phyloP scores from a whole-genome alignment of 2,113 vertebrate genomes.

The Nothoprocta perdicaria region DNA sequence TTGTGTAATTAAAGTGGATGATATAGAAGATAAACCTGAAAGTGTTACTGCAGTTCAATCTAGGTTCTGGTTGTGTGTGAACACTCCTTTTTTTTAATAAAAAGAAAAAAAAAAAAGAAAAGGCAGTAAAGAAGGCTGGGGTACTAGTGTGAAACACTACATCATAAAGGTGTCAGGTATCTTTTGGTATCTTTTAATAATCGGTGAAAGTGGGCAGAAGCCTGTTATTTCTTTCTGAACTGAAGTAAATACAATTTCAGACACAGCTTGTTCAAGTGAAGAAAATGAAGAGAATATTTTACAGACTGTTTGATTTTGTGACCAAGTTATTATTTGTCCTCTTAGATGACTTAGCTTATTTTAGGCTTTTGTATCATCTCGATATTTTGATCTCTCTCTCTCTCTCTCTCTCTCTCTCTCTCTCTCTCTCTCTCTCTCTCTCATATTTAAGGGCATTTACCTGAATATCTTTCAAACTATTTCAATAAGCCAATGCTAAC shows the following conservation, averaged over 20 bases:
- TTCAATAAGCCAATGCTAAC: neutral
- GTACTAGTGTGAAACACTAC: neutral
- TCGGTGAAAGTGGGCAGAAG: neutral
- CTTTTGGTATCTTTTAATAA: neutral
- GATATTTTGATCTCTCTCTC: neutral
- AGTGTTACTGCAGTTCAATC: fast-evolving
- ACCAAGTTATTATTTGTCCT: neutral
- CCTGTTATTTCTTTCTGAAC: neutral
- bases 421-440: too few species aligned
- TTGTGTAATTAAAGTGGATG: neutral
- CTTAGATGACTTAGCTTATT: neutral
- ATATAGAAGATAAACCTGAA: neutral
- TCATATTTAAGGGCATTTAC: neutral
- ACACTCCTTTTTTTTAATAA: neutral
- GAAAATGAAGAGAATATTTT: too few species aligned
- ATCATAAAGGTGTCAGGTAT: neutral
- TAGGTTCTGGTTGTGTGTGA: neutral
- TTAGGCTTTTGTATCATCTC: neutral
- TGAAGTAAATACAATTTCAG: neutral
- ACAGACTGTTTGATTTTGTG: neutral
- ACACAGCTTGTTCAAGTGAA: neutral
- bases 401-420: too few species aligned
- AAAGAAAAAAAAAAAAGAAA: neutral
- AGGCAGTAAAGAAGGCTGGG: neutral
- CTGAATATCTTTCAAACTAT: neutral